phyloP scores from a whole-genome alignment of 2,797 vertebrate species.

The Danio aesculapii region DNA sequence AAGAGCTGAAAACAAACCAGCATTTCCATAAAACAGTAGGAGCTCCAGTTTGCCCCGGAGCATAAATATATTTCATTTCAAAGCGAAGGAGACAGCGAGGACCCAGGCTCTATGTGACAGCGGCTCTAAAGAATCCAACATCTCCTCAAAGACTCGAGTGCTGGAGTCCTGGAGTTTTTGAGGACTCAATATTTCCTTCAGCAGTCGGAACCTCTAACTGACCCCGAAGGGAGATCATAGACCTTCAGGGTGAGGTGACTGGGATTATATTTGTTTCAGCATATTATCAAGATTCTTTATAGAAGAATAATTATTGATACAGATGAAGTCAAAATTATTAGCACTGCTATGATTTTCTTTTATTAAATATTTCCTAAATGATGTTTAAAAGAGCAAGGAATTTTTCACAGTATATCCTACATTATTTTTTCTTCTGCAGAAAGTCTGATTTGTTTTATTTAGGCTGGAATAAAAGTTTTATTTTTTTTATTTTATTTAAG shows the following conservation, averaged over 20 bases:
- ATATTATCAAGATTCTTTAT: background rate
- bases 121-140: constrained; percentile 62
- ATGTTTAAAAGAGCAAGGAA: too few species aligned
- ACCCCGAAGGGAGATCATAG: constrained; percentile 12
- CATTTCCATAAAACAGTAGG: constrained; percentile 68
- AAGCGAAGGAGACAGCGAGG: constrained; percentile 30
- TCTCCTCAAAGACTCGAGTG: constrained; percentile 68
- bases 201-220: constrained; percentile 36
- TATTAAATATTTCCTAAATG: too few species aligned
- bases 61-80: constrained; percentile 61
- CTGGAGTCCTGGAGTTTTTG: constrained; percentile 67
- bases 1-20: constrained; percentile 63
- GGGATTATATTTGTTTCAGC: constrained; percentile 9
- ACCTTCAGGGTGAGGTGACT: constrained; percentile 21
- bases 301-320: background rate
- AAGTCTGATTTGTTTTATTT: too few species aligned
- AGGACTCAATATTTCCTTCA: constrained; percentile 59
- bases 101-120: constrained; percentile 35
- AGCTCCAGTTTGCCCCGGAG: constrained; percentile 44
- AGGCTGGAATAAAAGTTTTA: too few species aligned
- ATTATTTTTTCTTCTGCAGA: too few species aligned
- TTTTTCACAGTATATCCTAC: too few species aligned
- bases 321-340: too few species aligned
- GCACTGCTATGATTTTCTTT: too few species aligned
- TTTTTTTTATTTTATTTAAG: too few species aligned